Base-by-base conservation (phyloP, 2,797 vertebrate genomes). In the Rhynchotus rufescens region DNA sequence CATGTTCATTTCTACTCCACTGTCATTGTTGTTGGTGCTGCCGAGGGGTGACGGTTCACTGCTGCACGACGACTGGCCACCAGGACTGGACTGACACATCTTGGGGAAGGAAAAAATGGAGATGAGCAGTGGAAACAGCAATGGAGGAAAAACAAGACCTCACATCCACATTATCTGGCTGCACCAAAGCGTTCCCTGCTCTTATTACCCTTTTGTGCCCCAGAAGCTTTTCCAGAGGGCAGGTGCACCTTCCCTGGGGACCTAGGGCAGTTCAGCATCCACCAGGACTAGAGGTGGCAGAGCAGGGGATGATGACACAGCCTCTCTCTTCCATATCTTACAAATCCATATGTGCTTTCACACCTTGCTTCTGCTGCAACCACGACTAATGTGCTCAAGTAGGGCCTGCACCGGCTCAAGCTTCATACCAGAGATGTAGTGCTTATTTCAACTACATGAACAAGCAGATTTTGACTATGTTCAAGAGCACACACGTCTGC, bases 81-180 rank as follows among this genome's bases (percentile, higher is more conserved):
- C 98, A 97, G 99, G 99, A 96, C 99, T 99, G 98, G 99, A 99
- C 98, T 99, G 99, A 98, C 99, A 99, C 93, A 98, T 98, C 99
- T 99, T 97, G 14, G 54, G 42, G 73, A 91, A 75, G 80, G 26
- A 87, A 67, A 67, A 36, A 10, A 93, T n/a, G 30, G 42, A 66
- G n/a, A 68, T 85, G 38, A 26, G 54, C 15, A 56, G 34, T 51
- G 23, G n/a, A 89, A 93, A 66, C 15, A 61, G 0, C 21, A 67
- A 42, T 42, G 9, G 68, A 59, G 75, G 81, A 38, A 93, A 60
- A 73, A 8, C 12, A 90, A 25, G 11, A 83, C 65, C 36, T 2
- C 47, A 11, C 3, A 87, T 13, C 5, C 26, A 56, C 89, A 86
- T 17, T 7, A 5, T 56, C 42, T 71, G 23, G 9, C 23, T 45